Evolutionary conservation across 2,113 vertebrate genomes (phyloP), one percentile per base, ranked within the genome.

Genomic region (Bubo blakistoni): DNA sequence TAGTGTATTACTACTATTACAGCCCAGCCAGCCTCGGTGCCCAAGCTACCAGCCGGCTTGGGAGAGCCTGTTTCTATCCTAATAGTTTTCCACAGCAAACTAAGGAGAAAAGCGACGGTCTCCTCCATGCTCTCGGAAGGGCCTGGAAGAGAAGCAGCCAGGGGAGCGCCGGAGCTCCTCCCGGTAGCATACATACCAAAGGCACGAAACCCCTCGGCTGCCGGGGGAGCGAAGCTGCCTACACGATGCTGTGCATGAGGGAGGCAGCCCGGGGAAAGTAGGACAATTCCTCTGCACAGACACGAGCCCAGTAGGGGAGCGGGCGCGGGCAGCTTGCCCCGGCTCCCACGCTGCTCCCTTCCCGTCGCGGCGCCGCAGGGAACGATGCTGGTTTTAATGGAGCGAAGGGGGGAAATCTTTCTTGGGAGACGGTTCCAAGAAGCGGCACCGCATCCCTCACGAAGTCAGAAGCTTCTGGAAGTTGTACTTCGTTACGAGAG

Each of bases 391-490:
- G 13, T 5, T 74, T 16, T 18, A 42, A 63, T 0, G n/a, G 82
- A 73, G 44, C 12, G 46, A 19, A 11, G 42, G 6, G 34, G 72
- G 34, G 5, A 15, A 61, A 63, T 11, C 62, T 9, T 34, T 25
- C 69, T 17, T 8, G 18, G 24, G 18, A 61, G 46, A 47, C 22
- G 46, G 24, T 54, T 34, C 44, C 58, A 17, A 62, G 46, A 17
- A 66, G 82, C 44, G 18, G 47, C 63, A 62, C 20, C 55, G 6
- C 72, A 72, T 38, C 80, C 80, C 62, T 55, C 72, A 2, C 34
- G 19, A 83, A 92, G 55, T 73, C 7, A 34, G 94, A 97, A 94
- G 72, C 67, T 96, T 97, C 95, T 93, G 59, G 92, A 97, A 94
- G 89, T 92, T 70, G 46, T 7, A 46, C 58, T 86, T 77, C 15